Conservation (phyloP, 2,797 vertebrate genomes). For the Mormyrus hasselquistii region DNA sequence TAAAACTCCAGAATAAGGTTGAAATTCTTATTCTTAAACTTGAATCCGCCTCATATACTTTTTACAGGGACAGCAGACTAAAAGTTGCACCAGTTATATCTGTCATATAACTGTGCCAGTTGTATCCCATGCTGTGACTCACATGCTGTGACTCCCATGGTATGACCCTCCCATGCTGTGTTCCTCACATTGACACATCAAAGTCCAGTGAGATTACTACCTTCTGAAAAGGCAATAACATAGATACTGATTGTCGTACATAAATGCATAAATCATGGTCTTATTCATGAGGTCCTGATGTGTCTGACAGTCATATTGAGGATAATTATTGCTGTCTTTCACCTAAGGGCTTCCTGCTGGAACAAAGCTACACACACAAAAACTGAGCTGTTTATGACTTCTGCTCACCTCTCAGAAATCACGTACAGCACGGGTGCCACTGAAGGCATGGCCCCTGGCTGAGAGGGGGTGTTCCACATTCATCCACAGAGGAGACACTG, state of each 20-base stretch:
- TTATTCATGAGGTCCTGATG: neutral
- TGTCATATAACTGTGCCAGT: neutral
- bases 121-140: neutral
- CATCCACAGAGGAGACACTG: neutral
- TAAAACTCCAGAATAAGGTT: conserved; percentile 48
- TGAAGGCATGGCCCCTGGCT: neutral
- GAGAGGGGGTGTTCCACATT: neutral
- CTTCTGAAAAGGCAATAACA: neutral
- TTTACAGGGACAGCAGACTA: conserved; percentile 27
- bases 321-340: conserved; percentile 1
- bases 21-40: conserved; percentile 54
- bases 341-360: neutral
- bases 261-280: neutral
- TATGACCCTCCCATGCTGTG: neutral
- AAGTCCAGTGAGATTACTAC: neutral
- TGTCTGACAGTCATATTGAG: neutral
- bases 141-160: neutral
- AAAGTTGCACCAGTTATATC: conserved; percentile 15
- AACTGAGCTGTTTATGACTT: neutral
- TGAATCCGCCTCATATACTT: conserved; percentile 34
- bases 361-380: neutral
- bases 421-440: neutral
- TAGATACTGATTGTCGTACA: no score
- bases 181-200: neutral
- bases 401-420: neutral